Percentiles rank a stretch among this genome's conserved stretches.
These are phyloP conservation scores for Augochlora pura DNA, from an alignment of 1,140 invertebrate genomes.

Conservation along the genomic window DNA sequence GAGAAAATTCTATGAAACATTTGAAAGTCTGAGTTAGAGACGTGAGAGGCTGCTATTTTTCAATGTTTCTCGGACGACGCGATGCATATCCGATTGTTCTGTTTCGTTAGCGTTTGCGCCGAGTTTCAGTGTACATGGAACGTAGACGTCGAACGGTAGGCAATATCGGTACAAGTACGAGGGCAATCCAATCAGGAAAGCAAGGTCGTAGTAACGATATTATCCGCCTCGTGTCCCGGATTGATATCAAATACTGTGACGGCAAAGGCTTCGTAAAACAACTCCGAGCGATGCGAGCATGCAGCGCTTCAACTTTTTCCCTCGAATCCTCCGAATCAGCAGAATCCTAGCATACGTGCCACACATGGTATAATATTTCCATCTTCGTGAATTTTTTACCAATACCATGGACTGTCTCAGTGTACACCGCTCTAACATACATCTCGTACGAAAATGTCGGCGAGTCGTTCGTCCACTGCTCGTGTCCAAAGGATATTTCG, in stretches of 20 bases:
- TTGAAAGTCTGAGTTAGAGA: no score
- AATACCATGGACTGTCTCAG: no score
- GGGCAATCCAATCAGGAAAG: constrained; percentile 71
- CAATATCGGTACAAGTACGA: constrained; percentile 22
- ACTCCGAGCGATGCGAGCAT: constrained; percentile 10
- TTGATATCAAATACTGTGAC: constrained; percentile 68
- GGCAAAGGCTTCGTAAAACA: constrained; percentile 51
- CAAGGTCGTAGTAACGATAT: constrained; percentile 73
- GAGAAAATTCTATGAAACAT: no score
- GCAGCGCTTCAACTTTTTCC: constrained; percentile 7
- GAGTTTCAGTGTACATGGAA: not conserved
- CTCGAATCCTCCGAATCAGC: not conserved
- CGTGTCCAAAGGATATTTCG: no score
- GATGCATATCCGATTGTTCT: no score
- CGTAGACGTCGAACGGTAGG: constrained; percentile 9
- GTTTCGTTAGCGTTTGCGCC: no score
- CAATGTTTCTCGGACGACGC: no score
- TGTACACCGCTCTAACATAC: no score
- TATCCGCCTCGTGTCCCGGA: constrained; percentile 65
- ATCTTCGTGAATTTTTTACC: not conserved
- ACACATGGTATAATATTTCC: not conserved
- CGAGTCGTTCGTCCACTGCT: no score
- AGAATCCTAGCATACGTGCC: not conserved
- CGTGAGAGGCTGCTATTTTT: no score
- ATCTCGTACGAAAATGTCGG: no score